Percentiles rank a stretch among this genome's conserved stretches.
These are phyloP conservation scores for Polypedilum pembai DNA, from an alignment of 1,140 invertebrate species.

Conservation along the genomic window DNA sequence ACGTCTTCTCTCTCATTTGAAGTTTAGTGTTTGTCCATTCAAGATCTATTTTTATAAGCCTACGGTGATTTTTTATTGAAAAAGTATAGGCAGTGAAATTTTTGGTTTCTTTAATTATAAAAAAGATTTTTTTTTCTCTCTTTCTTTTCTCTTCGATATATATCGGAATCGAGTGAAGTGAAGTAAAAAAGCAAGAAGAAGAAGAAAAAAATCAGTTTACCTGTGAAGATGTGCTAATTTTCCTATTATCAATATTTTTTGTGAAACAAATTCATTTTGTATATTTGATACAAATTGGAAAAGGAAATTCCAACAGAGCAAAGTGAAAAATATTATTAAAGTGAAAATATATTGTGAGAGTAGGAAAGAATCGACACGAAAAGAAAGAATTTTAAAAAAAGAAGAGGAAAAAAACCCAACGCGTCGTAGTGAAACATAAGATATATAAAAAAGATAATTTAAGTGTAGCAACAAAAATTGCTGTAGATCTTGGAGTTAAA, in stretches of 20 bases:
- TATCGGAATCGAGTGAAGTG: not conserved
- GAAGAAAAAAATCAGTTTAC: not conserved
- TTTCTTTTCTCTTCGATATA: not conserved
- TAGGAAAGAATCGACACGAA: not conserved
- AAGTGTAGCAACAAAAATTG: no score
- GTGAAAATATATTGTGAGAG: not conserved
- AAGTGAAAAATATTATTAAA: not conserved
- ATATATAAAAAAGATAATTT: not conserved
- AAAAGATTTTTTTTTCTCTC: not conserved
- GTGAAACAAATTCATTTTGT: no score
- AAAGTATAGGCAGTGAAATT: not conserved
- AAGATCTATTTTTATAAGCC: not conserved
- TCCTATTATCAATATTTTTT: not conserved
- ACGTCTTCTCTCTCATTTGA: constrained; percentile 20
- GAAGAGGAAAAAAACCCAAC: not conserved
- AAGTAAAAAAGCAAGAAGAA: constrained; percentile 14
- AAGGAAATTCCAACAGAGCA: not conserved
- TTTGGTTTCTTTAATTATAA: not conserved
- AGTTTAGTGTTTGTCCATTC: constrained; percentile 15
- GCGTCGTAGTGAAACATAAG: not conserved
- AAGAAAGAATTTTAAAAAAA: not conserved
- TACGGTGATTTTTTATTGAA: not conserved
- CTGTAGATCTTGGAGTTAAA: no score
- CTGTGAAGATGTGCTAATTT: constrained; percentile 34
- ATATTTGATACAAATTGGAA: not conserved